Evolutionary conservation across 2,113 vertebrate genomes (phyloP).

Genomic region (Pithys albifrons): DNA sequence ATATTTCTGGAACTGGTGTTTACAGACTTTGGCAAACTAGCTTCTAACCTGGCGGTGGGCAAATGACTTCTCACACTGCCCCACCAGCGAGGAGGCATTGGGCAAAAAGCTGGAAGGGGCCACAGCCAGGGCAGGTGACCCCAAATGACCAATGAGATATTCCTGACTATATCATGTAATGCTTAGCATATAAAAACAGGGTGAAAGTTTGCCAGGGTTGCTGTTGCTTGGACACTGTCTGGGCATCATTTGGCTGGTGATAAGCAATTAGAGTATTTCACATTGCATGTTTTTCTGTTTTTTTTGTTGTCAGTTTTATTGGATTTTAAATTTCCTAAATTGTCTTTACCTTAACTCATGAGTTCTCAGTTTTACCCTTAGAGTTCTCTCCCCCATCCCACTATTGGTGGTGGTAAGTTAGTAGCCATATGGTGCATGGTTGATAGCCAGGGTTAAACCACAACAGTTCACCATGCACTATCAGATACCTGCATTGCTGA

Average conservation of each 20-base stretch:
- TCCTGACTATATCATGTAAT: rapidly evolving
- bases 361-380: background rate
- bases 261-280: background rate
- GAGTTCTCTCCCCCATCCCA: background rate
- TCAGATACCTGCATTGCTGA: background rate
- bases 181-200: background rate
- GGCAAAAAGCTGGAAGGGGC: background rate
- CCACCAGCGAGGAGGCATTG: rapidly evolving
- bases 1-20: background rate
- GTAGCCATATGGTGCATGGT: background rate
- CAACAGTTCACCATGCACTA: background rate
- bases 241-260: background rate
- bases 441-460: background rate
- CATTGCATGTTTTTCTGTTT: background rate
- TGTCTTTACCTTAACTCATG: background rate
- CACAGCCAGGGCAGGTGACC: background rate
- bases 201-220: background rate
- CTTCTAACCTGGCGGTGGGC: background rate
- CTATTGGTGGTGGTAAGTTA: background rate
- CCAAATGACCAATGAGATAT: background rate
- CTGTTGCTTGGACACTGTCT: background rate
- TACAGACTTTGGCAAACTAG: background rate
- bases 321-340: background rate
- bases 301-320: background rate
- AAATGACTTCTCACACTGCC: background rate